A percentile compares a stretch with the other conserved stretches of the same genome.
phyloP scores from a whole-genome alignment of 2,888 invertebrate genomes.

The Yponomeuta sedellus region DNA sequence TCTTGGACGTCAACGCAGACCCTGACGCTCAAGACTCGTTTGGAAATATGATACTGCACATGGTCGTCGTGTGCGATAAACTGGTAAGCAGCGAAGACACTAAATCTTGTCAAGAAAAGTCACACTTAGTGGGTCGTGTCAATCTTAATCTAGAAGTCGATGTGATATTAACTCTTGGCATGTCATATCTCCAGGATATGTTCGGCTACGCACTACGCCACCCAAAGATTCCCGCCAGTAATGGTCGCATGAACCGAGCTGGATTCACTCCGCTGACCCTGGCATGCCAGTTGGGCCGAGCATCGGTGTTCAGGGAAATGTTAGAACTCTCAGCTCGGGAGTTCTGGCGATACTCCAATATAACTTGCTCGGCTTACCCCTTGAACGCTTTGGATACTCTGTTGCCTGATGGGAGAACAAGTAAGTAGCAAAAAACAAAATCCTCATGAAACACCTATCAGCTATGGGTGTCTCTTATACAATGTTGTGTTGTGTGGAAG shows the following conservation, averaged over 20 bases:
- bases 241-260: conserved; percentile 90
- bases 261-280: conserved; percentile 97
- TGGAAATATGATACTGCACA: conserved; percentile 99
- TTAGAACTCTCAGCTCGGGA: conserved; percentile 95
- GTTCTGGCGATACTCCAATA: conserved; percentile 99
- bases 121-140: too few species aligned
- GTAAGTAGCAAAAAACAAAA: conserved; percentile 70
- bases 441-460: too few species aligned
- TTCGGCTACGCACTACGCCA: conserved; percentile 98
- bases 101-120: not conserved
- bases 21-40: conserved; percentile 97
- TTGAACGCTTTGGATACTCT: conserved; percentile 97
- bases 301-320: conserved; percentile 98
- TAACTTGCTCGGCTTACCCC: conserved; percentile 98
- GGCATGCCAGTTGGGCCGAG: conserved; percentile 96
- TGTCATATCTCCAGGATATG: conserved; percentile 85
- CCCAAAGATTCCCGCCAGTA: conserved; percentile 94
- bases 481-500: too few species aligned
- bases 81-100: conserved; percentile 76
- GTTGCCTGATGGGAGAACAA: conserved; percentile 94
- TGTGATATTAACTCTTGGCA: not conserved
- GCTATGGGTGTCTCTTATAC: not conserved
- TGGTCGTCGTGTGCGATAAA: conserved; percentile 99
- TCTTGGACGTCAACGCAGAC: conserved; percentile 94
- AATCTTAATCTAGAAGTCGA: too few species aligned